Evolutionary conservation across 2,797 vertebrate species (phyloP).

Genomic region (Trematocara caparti): DNA sequence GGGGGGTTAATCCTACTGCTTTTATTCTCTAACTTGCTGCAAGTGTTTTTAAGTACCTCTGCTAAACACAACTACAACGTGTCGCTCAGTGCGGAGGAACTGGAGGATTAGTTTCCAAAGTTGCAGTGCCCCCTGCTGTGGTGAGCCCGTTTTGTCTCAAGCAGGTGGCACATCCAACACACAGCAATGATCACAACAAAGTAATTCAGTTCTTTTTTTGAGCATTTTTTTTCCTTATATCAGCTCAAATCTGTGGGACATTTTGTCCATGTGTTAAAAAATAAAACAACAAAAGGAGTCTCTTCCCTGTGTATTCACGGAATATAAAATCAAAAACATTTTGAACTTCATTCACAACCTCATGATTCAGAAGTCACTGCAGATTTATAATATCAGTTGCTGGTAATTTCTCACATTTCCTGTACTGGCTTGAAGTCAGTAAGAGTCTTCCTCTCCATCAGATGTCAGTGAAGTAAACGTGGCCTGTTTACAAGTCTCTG

Average conservation of each 20-base stretch:
- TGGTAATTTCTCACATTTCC: slow-evolving; percentile 26
- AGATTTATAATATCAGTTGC: background rate
- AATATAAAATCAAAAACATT: slow-evolving; percentile 14
- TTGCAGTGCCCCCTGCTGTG: slow-evolving; percentile 66
- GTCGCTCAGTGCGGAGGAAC: background rate
- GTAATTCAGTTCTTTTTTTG: background rate
- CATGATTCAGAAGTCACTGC: slow-evolving; percentile 5
- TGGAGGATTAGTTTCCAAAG: slow-evolving; percentile 36
- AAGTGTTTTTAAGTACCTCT: background rate
- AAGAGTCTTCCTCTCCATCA: background rate
- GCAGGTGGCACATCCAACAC: background rate
- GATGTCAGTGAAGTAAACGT: slow-evolving; percentile 4
- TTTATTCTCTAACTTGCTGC: background rate
- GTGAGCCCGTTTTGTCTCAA: slow-evolving; percentile 2
- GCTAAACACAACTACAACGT: background rate
- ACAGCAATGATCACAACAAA: background rate
- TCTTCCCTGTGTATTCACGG: background rate
- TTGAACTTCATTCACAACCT: slow-evolving; percentile 1
- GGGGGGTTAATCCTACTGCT: background rate
- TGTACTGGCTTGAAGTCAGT: background rate
- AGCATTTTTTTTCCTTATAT: background rate
- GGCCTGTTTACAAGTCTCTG: background rate
- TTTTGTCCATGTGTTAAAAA: background rate
- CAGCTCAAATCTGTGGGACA: background rate
- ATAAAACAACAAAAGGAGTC: background rate